These are phyloP conservation scores for Harpagoxenus sublaevis DNA, from an alignment of 2,888 invertebrate species.

Conservation along the genomic window DNA sequence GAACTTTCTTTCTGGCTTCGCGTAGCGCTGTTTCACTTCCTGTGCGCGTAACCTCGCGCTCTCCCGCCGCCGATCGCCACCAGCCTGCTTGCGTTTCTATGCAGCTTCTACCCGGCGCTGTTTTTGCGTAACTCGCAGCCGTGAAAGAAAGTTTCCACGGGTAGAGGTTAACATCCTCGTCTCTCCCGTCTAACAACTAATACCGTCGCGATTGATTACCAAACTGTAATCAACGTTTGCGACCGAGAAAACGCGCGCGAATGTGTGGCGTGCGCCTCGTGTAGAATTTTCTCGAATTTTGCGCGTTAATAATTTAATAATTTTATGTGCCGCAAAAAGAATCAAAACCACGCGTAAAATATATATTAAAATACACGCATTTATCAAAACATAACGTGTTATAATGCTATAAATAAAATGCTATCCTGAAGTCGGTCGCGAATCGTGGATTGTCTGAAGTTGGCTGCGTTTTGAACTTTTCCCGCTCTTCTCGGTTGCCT, in stretches of 20 bases:
- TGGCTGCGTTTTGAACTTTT: background rate
- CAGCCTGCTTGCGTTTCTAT: constrained; percentile 81
- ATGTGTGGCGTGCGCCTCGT: no score
- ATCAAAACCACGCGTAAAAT: background rate
- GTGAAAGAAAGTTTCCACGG: constrained; percentile 85
- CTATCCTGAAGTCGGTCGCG: background rate
- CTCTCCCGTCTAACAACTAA: constrained; percentile 37
- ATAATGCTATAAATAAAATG: background rate
- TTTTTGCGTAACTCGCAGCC: constrained; percentile 84
- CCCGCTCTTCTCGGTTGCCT: background rate
- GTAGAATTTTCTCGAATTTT: background rate
- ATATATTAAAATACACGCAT: background rate
- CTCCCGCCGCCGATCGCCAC: constrained; percentile 64
- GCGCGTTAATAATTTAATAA: background rate
- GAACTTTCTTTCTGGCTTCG: constrained; percentile 85
- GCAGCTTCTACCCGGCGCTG: constrained; percentile 78
- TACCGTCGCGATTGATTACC: constrained; percentile 11
- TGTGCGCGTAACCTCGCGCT: constrained; percentile 85
- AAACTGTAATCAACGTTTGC: background rate
- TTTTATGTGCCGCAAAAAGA: background rate
- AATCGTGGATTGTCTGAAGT: background rate
- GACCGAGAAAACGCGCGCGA: background rate
- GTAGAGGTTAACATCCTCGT: constrained; percentile 85
- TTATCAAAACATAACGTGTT: background rate
- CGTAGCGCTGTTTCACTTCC: constrained; percentile 85